These are phyloP conservation scores for Sphaerophoria taeniata DNA, from an alignment of 2,888 invertebrate species.

Conservation along the genomic window DNA sequence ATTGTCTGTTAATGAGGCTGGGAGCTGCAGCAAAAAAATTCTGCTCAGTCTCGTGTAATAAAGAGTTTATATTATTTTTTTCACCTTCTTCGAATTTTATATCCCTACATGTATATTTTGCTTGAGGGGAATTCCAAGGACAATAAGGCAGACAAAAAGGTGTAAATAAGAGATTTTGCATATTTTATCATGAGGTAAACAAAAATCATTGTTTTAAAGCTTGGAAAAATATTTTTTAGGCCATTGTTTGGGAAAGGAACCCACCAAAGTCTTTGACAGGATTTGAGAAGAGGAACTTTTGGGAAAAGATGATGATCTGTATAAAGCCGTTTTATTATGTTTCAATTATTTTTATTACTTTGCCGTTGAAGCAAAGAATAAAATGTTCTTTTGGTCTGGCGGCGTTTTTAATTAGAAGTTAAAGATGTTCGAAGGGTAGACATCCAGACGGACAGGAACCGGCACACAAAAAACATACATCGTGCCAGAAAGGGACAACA, in stretches of 20 bases:
- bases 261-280: constrained; percentile 35
- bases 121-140: constrained; percentile 39
- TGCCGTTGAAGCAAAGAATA: constrained; percentile 9
- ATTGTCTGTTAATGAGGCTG: constrained; percentile 71
- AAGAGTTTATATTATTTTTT: constrained; percentile 58
- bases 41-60: constrained; percentile 56
- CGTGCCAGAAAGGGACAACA: no score
- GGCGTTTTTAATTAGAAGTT: constrained; percentile 28
- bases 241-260: neutral
- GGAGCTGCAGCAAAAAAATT: constrained; percentile 21
- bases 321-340: constrained; percentile 9
- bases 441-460: no score
- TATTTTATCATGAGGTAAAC: constrained; percentile 15
- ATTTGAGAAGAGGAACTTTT: constrained; percentile 27
- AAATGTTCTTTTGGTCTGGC: neutral
- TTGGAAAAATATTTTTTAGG: neutral
- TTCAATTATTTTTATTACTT: constrained; percentile 6
- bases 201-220: constrained; percentile 32
- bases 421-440: constrained; percentile 18
- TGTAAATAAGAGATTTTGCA: constrained; percentile 46
- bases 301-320: constrained; percentile 35
- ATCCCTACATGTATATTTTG: neutral
- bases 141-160: constrained; percentile 52
- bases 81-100: constrained; percentile 15
- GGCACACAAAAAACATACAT: no score